Percentiles rank a stretch among this genome's conserved stretches.
These are phyloP conservation scores for Leptinotarsa lineolata DNA, from an alignment of 1,140 invertebrate genomes.

Conservation along the genomic window DNA sequence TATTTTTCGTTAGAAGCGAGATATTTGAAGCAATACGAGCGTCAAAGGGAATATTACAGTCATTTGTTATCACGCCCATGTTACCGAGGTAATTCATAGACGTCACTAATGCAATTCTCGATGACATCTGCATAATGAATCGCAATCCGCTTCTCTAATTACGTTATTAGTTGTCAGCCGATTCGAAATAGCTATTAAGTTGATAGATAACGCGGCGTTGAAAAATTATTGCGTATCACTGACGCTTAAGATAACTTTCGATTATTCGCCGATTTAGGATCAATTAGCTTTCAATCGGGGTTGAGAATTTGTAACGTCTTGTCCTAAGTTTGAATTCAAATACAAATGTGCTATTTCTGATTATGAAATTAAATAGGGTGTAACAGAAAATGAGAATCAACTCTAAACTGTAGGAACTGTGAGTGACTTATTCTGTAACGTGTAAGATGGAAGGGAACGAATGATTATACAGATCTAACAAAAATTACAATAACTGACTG, in stretches of 20 bases:
- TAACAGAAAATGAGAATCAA: no score
- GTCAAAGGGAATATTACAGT: constrained; percentile 9
- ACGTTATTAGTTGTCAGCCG: constrained; percentile 18
- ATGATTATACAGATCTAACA: no score
- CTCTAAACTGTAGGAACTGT: no score
- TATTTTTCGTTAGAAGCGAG: background rate
- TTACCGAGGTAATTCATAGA: constrained; percentile 13
- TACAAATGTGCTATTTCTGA: no score
- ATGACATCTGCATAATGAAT: constrained; percentile 22
- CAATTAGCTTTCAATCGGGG: background rate
- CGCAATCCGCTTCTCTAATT: background rate
- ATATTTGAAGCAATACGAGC: background rate
- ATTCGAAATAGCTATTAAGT: constrained; percentile 9
- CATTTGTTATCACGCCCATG: constrained; percentile 16
- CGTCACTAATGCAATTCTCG: constrained; percentile 12
- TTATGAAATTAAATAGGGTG: no score
- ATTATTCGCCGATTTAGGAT: constrained; percentile 11
- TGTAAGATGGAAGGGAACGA: no score
- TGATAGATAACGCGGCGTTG: constrained; percentile 1
- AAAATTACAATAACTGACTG: no score
- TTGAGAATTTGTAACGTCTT: no score
- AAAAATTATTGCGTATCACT: background rate
- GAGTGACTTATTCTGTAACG: no score
- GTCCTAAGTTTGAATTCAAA: no score
- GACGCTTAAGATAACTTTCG: background rate